Evolutionary conservation across 2,888 invertebrate species (phyloP).

Genomic region (Meteorus cinctellus): DNA sequence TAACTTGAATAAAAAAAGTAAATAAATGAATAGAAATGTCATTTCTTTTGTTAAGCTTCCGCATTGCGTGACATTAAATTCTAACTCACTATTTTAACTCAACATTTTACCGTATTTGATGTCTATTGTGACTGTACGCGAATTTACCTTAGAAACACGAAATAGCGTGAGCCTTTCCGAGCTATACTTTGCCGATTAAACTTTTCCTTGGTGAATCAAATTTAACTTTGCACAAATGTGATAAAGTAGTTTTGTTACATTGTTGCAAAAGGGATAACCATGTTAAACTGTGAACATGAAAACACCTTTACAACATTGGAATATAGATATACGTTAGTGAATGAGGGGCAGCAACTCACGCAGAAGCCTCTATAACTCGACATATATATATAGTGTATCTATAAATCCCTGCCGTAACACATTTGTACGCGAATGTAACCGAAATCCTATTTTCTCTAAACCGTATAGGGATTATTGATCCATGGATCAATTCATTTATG

Average conservation of each 20-base stretch:
- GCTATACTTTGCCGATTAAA: slow-evolving; percentile 66
- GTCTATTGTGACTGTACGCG: not conserved
- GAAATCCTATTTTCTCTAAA: not conserved
- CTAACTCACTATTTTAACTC: not conserved
- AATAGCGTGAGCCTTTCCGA: slow-evolving; percentile 13
- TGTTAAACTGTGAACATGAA: slow-evolving; percentile 59
- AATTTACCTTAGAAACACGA: slow-evolving; percentile 34
- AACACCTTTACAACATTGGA: slow-evolving; percentile 48
- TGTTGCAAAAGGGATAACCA: slow-evolving; percentile 58
- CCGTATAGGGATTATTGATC: not conserved
- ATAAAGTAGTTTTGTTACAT: slow-evolving; percentile 66
- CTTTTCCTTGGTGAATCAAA: slow-evolving; percentile 67
- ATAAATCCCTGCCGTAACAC: not conserved
- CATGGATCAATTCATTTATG: not conserved
- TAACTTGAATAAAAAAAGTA: not conserved
- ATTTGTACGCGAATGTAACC: not conserved
- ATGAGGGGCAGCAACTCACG: not conserved
- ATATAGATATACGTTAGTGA: not conserved
- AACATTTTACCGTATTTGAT: not conserved
- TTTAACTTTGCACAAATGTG: slow-evolving; percentile 65
- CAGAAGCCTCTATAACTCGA: not conserved
- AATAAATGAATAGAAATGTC: slow-evolving; percentile 11
- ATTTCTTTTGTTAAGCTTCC: not conserved
- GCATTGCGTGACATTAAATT: slow-evolving; percentile 25
- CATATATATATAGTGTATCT: not conserved